Percentiles rank a stretch among this genome's conserved stretches.
Evolutionary conservation across 1,140 invertebrate genomes (phyloP).

Genomic region (Pseudobourletiella spinata): DNA sequence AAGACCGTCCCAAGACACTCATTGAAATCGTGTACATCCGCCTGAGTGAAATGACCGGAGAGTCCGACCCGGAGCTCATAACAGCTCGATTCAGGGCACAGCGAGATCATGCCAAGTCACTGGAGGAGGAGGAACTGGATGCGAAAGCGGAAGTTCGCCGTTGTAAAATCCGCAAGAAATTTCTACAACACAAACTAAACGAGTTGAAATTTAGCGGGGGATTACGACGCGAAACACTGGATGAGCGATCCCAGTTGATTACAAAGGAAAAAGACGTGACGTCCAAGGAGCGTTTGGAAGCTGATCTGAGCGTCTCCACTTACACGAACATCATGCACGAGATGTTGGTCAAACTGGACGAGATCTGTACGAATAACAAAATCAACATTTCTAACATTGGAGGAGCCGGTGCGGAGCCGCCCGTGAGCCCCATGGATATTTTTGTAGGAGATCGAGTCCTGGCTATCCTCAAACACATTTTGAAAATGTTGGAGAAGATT

Average conservation of each 20-base stretch:
- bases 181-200: constrained; percentile 29
- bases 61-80: constrained; percentile 29
- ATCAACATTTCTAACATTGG: constrained; percentile 1
- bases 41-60: constrained; percentile 28
- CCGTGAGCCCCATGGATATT: neutral
- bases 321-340: constrained; percentile 25
- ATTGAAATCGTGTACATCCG: constrained; percentile 27
- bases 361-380: constrained; percentile 23
- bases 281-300: constrained; percentile 8
- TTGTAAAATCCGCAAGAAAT: constrained; percentile 29
- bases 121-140: constrained; percentile 17
- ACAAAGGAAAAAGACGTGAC: constrained; percentile 16
- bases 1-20: constrained; percentile 7
- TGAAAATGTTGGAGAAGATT: constrained; percentile 19
- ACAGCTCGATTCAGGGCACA: constrained; percentile 26
- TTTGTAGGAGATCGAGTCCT: constrained; percentile 17
- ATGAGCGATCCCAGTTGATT: constrained; percentile 15
- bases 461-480: constrained; percentile 9
- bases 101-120: constrained; percentile 21
- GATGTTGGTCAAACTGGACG: constrained; percentile 20
- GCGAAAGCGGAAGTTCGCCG: constrained; percentile 28
- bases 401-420: neutral
- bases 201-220: constrained; percentile 33
- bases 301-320: constrained; percentile 17
- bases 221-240: constrained; percentile 23